Evolutionary conservation across 2,113 vertebrate genomes (phyloP), one percentile per base, ranked within the genome.

Genomic region (Coptodon bakossiorum): DNA sequence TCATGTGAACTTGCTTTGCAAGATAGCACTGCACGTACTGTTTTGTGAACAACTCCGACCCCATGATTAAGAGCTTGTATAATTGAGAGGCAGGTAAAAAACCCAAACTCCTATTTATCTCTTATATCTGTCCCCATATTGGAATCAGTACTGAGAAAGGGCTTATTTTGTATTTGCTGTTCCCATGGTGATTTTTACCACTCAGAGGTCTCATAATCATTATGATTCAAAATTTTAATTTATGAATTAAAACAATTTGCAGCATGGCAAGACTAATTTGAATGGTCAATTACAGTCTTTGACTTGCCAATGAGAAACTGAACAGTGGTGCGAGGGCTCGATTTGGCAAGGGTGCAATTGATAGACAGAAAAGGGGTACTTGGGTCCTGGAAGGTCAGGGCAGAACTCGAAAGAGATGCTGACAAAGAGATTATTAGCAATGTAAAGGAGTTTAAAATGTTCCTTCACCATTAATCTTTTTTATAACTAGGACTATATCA

Each of bases 201-300:
- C 83, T 88, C 34, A 83, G 5, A 61, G 14, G 27, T 86, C 82
- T 82, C 66, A 91, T 93, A 86, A 94, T 95, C 29, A 56, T 63
- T 66, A 45, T 88, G 53, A 94, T 93, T 93, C 83, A 78, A 90
- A 88, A 85, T 92, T 91, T 94, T 92, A 79, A 95, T 90, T 93
- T 79, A 90, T 13, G 68, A 88, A 88, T 92, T 89, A 91, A 85
- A 85, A 80, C 31, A 79, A 90, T 88, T 85, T 81, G 84, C 48
- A 66, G 84, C 45, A 56, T 59, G 80, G 54, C 29, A 87, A 88
- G 31, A 71, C 61, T 71, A 63, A 91, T 93, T 88, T 48, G 31
- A 80, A 86, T 52, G 80, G 76, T 87, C 73, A 87, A 13, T 87
- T 90, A 66, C 66, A 83, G 76, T 85, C 31, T 82, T 17, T 68